phyloP scores from a whole-genome alignment of 2,113 vertebrate species.

The Albula glossodonta region DNA sequence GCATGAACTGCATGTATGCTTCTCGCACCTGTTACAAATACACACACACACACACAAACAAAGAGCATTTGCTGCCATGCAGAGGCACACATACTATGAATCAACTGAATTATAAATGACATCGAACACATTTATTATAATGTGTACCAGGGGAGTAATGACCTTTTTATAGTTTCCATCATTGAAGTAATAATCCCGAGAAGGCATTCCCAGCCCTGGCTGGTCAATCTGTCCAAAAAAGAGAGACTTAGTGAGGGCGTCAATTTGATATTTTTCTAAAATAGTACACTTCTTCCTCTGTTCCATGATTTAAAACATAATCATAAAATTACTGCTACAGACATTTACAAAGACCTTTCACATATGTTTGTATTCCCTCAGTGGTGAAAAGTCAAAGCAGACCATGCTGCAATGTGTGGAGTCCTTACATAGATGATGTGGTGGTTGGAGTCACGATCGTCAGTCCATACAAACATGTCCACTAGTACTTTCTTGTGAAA shows the following conservation, averaged over 20 bases:
- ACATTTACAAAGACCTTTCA: too few species aligned
- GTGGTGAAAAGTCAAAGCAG: too few species aligned
- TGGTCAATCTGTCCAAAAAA: slow-evolving; percentile 84
- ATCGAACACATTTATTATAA: background rate
- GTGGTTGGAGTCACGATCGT: slow-evolving; percentile 85
- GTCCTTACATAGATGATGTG: slow-evolving; percentile 87
- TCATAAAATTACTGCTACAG: too few species aligned
- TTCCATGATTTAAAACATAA: too few species aligned
- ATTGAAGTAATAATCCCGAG: slow-evolving; percentile 90
- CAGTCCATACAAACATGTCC: slow-evolving; percentile 92
- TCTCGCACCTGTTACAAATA: slow-evolving; percentile 77
- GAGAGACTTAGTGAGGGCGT: background rate
- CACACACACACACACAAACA: background rate
- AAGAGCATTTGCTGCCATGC: background rate
- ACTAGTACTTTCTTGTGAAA: slow-evolving; percentile 88
- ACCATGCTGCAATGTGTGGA: too few species aligned
- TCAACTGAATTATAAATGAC: slow-evolving; percentile 21
- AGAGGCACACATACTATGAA: background rate
- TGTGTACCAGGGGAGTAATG: slow-evolving; percentile 34
- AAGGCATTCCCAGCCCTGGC: slow-evolving; percentile 91
- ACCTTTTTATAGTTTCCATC: slow-evolving; percentile 84
- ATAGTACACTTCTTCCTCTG: background rate
- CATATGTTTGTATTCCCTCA: too few species aligned
- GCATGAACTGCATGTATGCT: slow-evolving; percentile 92
- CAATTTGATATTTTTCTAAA: rapidly evolving